Percentiles rank a stretch among this genome's conserved stretches.
These are phyloP conservation scores for Eudyptes chrysolophus DNA, from an alignment of 2,113 vertebrate genomes.

Conservation along the genomic window DNA sequence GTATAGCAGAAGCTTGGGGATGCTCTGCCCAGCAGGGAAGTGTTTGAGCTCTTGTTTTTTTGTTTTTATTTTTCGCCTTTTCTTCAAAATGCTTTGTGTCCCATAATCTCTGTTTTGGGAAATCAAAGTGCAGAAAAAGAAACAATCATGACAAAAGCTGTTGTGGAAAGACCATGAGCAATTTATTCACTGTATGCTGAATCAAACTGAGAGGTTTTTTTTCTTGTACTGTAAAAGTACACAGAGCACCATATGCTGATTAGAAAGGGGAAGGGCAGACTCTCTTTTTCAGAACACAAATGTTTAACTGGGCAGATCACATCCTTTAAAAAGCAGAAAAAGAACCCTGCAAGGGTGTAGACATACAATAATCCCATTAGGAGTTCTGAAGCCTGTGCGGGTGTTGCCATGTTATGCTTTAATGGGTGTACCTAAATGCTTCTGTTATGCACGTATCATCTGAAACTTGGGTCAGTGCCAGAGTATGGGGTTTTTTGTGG, in stretches of 20 bases:
- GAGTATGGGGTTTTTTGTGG: background rate
- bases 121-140: background rate
- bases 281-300: background rate
- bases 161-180: background rate
- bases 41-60: background rate
- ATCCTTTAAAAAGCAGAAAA: conserved; percentile 4
- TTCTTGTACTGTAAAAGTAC: background rate
- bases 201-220: background rate
- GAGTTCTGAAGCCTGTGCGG: background rate
- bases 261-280: background rate
- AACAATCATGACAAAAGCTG: background rate
- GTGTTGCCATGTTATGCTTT: background rate
- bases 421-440: background rate
- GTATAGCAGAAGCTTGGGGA: background rate
- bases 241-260: background rate
- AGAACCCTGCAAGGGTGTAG: background rate
- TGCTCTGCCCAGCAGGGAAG: background rate
- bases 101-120: background rate
- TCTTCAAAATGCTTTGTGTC: background rate
- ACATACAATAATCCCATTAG: background rate
- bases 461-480: background rate
- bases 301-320: background rate
- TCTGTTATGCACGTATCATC: background rate
- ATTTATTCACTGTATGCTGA: background rate
- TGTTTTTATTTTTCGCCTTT: background rate